These are phyloP conservation scores for Enoplosus armatus DNA, from an alignment of 2,797 vertebrate species.

Conservation along the genomic window DNA sequence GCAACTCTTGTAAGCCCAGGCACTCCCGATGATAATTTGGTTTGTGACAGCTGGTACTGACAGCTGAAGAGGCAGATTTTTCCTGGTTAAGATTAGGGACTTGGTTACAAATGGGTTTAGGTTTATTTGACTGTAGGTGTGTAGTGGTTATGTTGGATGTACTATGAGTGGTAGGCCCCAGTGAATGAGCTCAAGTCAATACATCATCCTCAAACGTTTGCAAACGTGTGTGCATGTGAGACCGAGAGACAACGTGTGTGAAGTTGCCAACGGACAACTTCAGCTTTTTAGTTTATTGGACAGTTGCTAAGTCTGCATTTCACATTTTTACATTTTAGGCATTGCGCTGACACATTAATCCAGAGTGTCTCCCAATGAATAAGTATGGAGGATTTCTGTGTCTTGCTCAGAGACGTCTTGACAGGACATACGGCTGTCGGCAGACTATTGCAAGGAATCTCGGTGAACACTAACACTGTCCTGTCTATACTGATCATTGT, in stretches of 20 bases:
- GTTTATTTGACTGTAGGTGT: slow-evolving; percentile 18
- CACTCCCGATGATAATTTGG: slow-evolving; percentile 9
- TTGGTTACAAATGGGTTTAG: slow-evolving; percentile 13
- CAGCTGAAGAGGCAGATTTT: slow-evolving; percentile 2
- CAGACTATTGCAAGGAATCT: slow-evolving; percentile 41
- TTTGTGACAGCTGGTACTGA: slow-evolving; percentile 22
- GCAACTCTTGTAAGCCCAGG: slow-evolving; percentile 23
- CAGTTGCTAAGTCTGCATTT: slow-evolving; percentile 45
- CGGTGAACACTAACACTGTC: slow-evolving; percentile 39
- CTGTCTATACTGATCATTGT: slow-evolving; percentile 44
- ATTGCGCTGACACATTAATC: slow-evolving; percentile 63
- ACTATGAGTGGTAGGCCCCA: background rate
- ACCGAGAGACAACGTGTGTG: slow-evolving; percentile 6
- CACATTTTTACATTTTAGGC: slow-evolving; percentile 42
- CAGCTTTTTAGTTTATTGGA: slow-evolving; percentile 44
- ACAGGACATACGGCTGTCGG: slow-evolving; percentile 57
- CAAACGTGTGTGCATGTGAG: background rate
- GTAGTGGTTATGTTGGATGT: background rate
- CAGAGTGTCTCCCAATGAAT: slow-evolving; percentile 56
- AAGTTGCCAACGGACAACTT: slow-evolving; percentile 18
- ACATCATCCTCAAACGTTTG: slow-evolving; percentile 9
- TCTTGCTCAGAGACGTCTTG: slow-evolving; percentile 64
- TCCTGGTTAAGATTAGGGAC: slow-evolving; percentile 4
- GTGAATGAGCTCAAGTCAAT: slow-evolving; percentile 1
- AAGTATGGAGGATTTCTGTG: slow-evolving; percentile 60